Base-by-base conservation (phyloP, 1,140 invertebrate genomes). In the Temnothorax longispinosus region DNA sequence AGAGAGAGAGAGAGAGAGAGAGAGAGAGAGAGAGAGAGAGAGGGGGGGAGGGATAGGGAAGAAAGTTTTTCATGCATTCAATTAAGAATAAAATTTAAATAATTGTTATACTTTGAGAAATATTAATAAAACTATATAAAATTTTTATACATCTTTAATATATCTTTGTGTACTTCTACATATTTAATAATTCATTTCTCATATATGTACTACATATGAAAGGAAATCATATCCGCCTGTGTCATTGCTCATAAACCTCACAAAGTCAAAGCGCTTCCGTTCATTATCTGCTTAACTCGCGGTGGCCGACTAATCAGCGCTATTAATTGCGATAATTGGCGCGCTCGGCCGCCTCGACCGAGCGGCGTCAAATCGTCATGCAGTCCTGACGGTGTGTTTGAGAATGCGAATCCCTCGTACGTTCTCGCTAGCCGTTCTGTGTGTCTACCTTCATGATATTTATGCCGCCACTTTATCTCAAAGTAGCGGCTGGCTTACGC, bases 211-310 rank as follows among this genome's bases (percentile, higher is more conserved):
- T n/a, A 18, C 2, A 3, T 52, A 15, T 13, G 27, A 27, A 27
- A 27, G 27, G 27, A 35, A 38, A 75, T n/a, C 8, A 7, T n/a
- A 27, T 27, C 32, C 32, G 18, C 5, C 10, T 13, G 8, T 27
- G 3, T 47, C 21, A 15, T 74, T 35, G 35, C 11, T 0, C 3
- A 35, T 62, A 47, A 44, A 58, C n/a, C 54, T 84, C 35, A 4
- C 32, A 35, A 56, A 60, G 54, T 86, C 56, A 78, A 82, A 82
- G 3, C 64, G n/a, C 47, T 62, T 50, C 21, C 32, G 75, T 85
- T 91, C 72, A 88, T 90, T 90, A 90, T 86, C 69, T 74, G 69
- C 64, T 80, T 56, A 80, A 86, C 74, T 80, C 21, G 77, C 84
- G 87, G 60, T 75, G 65, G 67, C 54, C 47, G 50, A 71, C 77